Conservation (phyloP, 2,797 vertebrate species). For the Loriculus beryllinus region DNA sequence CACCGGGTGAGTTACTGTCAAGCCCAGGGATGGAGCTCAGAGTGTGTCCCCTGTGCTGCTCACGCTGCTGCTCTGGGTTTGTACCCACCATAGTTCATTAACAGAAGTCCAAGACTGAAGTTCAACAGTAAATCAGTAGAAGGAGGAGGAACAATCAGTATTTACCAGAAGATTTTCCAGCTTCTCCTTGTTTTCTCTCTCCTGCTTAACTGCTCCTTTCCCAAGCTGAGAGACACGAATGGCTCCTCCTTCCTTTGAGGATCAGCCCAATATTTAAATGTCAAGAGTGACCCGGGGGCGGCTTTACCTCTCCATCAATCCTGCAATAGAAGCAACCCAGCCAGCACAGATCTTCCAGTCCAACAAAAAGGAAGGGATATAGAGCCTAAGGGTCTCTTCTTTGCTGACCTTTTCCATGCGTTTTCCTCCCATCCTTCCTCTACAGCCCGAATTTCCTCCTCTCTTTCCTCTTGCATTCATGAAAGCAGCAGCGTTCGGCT, state of each 20-base stretch:
- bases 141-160: background rate
- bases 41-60: background rate
- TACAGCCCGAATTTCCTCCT: accelerated
- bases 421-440: background rate
- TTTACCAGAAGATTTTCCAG: background rate
- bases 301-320: background rate
- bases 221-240: background rate
- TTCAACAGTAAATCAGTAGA: background rate
- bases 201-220: background rate
- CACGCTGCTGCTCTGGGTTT: background rate
- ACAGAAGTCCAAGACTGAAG: background rate
- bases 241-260: background rate
- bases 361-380: too few species aligned
- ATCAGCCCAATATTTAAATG: background rate
- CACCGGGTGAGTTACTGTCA: background rate
- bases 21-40: background rate
- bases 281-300: accelerated
- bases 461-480: background rate
- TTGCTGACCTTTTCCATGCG: background rate
- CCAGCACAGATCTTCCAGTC: background rate
- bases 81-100: background rate
- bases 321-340: background rate
- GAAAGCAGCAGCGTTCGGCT: accelerated
- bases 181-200: background rate
- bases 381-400: background rate